phyloP scores from a whole-genome alignment of 2,888 invertebrate species.

The Athripsodes cinereus region DNA sequence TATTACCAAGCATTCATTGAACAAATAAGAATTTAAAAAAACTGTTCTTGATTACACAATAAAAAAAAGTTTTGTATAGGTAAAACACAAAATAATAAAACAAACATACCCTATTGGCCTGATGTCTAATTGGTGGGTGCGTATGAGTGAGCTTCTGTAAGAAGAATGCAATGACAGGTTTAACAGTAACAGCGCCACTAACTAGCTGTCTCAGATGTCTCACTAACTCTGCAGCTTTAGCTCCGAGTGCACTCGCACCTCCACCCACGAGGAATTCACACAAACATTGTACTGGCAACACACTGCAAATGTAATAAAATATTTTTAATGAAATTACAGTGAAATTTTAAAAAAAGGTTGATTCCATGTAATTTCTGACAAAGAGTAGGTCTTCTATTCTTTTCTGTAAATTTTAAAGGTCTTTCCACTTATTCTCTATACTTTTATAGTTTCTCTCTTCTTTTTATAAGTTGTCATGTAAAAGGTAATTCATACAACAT shows the following conservation, averaged over 20 bases:
- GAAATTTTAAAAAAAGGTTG: no score
- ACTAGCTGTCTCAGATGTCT: conserved; percentile 51
- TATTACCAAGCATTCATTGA: no score
- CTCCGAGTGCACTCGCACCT: conserved; percentile 34
- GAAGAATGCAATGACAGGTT: conserved; percentile 87
- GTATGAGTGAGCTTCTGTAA: conserved; percentile 76
- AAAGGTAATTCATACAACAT: no score
- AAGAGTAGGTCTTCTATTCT: no score
- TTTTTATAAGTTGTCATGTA: no score
- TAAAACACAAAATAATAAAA: conserved; percentile 33
- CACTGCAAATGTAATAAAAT: no score
- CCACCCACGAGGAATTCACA: conserved; percentile 88
- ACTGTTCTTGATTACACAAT: not conserved
- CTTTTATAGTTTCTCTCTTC: no score
- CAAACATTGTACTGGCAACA: conserved; percentile 93
- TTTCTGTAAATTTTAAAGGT: no score
- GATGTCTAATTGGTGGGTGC: conserved; percentile 67
- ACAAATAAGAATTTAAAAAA: no score
- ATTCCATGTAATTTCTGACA: no score
- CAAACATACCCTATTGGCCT: conserved; percentile 60
- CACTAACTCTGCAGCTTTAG: conserved; percentile 62
- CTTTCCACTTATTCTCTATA: no score
- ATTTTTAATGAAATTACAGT: no score
- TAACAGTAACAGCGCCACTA: conserved; percentile 55
- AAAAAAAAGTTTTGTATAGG: conserved; percentile 23